A percentile compares a stretch with the other conserved stretches of the same genome.
phyloP scores from a whole-genome alignment of 2,888 invertebrate species.

The Philaethria dido region DNA sequence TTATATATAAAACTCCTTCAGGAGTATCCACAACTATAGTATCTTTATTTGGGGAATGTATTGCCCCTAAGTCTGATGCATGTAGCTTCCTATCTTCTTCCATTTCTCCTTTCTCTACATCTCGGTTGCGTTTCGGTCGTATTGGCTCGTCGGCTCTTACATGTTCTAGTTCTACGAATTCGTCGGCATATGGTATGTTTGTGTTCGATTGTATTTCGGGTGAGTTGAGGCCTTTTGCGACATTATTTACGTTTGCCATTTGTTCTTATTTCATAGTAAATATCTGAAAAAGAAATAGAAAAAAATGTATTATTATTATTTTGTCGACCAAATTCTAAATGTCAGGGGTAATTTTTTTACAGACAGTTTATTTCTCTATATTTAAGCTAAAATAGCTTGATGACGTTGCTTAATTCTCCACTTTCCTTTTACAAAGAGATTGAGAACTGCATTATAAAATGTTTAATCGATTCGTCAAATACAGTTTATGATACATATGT shows the following conservation, averaged over 20 bases:
- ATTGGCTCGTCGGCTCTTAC: slow-evolving; percentile 55
- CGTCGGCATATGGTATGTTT: slow-evolving; percentile 62
- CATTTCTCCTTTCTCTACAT: slow-evolving; percentile 52
- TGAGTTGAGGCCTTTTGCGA: slow-evolving; percentile 71
- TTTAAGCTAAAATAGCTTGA: too few species aligned
- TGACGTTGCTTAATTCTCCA: background rate
- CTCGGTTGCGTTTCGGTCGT: slow-evolving; percentile 55
- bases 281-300: slow-evolving; percentile 59
- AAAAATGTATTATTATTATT: background rate
- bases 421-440: background rate
- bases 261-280: slow-evolving; percentile 62
- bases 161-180: slow-evolving; percentile 58
- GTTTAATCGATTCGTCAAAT: background rate
- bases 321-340: background rate
- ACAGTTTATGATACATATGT: too few species aligned
- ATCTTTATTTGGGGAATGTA: slow-evolving; percentile 71
- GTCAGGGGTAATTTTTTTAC: background rate
- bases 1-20: slow-evolving; percentile 76
- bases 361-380: background rate
- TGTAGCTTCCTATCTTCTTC: slow-evolving; percentile 56
- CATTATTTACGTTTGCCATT: slow-evolving; percentile 59
- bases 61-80: slow-evolving; percentile 66
- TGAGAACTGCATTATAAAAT: background rate
- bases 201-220: slow-evolving; percentile 58
- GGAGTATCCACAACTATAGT: slow-evolving; percentile 78